Conservation (phyloP, 2,888 invertebrate species). For the Anoplius nigerrimus region DNA sequence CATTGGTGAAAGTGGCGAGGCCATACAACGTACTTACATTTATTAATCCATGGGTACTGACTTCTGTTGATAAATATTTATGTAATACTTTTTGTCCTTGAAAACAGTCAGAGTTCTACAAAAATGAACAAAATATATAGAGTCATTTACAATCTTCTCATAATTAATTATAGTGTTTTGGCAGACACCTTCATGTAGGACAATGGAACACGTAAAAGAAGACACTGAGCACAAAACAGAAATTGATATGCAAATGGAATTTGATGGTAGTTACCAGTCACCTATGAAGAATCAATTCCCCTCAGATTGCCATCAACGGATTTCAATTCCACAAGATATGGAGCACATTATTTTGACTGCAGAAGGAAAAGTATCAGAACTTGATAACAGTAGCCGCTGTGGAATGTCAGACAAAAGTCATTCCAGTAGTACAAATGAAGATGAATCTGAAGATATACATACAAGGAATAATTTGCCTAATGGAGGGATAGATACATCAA, state of each 20-base stretch:
- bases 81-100: slow-evolving; percentile 27
- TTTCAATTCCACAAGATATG: neutral
- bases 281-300: slow-evolving; percentile 1
- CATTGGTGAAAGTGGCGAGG: slow-evolving; percentile 73
- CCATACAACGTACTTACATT: slow-evolving; percentile 67
- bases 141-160: neutral
- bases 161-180: slow-evolving; percentile 43
- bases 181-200: slow-evolving; percentile 34
- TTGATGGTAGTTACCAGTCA: slow-evolving; percentile 13
- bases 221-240: neutral
- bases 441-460: slow-evolving; percentile 30
- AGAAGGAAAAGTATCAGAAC: slow-evolving; percentile 13
- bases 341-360: neutral
- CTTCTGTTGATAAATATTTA: slow-evolving; percentile 35
- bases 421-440: slow-evolving; percentile 41
- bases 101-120: slow-evolving; percentile 16
- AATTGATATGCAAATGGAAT: neutral
- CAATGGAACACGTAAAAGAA: slow-evolving; percentile 45
- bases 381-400: slow-evolving; percentile 24
- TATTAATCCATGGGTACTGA: slow-evolving; percentile 44
- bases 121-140: slow-evolving; percentile 14
- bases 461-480: slow-evolving; percentile 29
- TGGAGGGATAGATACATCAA: slow-evolving; percentile 29
- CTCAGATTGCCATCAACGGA: slow-evolving; percentile 12
- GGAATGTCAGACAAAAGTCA: slow-evolving; percentile 34